Base-by-base conservation (phyloP, 2,888 invertebrate species). In the Cylloceria caligata region DNA sequence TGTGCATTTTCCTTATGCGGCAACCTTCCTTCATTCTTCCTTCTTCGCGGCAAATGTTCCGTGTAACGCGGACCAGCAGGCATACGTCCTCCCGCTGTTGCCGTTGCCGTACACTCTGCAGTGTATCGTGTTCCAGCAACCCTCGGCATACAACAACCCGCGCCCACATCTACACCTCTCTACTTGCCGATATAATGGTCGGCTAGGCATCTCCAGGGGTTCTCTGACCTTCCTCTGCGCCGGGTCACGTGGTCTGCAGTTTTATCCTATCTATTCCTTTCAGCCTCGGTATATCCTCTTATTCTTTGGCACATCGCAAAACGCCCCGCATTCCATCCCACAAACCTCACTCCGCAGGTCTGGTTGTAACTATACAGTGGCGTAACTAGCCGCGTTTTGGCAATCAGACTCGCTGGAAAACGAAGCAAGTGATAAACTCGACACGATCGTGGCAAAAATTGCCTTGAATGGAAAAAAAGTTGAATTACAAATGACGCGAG, bases 171-270 rank as follows among this genome's bases (percentile, higher is more conserved):
- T 39, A 19, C 6, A 30, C 9, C n/a, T 30, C 57, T 62, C 27
- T 34, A 55, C 11, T 21, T 39, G 83, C 86, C 88, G 83, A 86
- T 88, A 88, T 89, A 89, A 90, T 88, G 84, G 87, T 84, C 87
- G 84, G 80, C 77, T 69, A 81, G 79, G 72, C 69, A 84, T 77
- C 89, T 87, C 89, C 88, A 71, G 88, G 89, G 89, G 88, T 84
- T 83, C 86, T 87, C 83, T 85, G 86, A 87, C 86, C 85, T 80
- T 83, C 84, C 80, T 81, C 81, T 74, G 77, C 57, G 57, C 49
- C 49, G 57, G 83, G 83, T 87, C 85, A 85, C 84, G 82, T 84
- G 81, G 71, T 71, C 47, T 34, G 68, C 55, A 24, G 67, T 69
- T 68, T 77, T 68, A 73, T 74, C 42, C 78, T 60, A 55, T 77